Percentiles rank a stretch among this genome's conserved stretches.
phyloP scores from a whole-genome alignment of 2,888 invertebrate species.

The Perizoma affinitatum region DNA sequence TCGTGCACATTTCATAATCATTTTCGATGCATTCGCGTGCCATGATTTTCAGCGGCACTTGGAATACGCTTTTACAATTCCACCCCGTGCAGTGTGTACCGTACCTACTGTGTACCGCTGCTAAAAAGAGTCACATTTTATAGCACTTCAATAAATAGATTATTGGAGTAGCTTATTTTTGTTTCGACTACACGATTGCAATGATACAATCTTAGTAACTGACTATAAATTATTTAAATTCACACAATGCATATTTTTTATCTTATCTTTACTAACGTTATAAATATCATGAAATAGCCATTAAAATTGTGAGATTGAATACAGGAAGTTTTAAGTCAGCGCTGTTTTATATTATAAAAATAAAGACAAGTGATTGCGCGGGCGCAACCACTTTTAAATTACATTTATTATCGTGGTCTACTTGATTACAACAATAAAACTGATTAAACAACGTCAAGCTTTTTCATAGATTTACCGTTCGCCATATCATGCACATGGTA shows the following conservation, averaged over 20 bases:
- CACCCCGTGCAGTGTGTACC: constrained; percentile 37
- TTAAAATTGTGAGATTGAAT: too few relatives aligned
- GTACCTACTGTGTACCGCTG: constrained; percentile 7
- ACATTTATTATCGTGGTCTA: too few relatives aligned
- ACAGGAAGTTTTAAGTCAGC: too few relatives aligned
- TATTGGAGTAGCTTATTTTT: constrained; percentile 6
- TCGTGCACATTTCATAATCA: constrained; percentile 80
- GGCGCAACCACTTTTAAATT: constrained; percentile 1
- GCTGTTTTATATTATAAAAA: too few relatives aligned
- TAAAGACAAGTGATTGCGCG: background rate
- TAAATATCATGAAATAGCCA: too few relatives aligned
- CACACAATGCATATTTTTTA: too few relatives aligned
- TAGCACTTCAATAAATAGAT: constrained; percentile 10
- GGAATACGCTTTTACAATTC: constrained; percentile 63
- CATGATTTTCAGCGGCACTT: constrained; percentile 79
- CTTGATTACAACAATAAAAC: too few relatives aligned
- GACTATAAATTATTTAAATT: too few relatives aligned
- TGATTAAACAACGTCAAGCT: too few relatives aligned
- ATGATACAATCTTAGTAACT: background rate
- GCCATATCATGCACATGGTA: background rate
- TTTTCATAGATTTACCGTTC: background rate
- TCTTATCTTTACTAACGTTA: too few relatives aligned
- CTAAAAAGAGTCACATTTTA: constrained; percentile 29
- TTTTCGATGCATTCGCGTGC: constrained; percentile 82
- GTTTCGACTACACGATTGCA: background rate